Evolutionary conservation across 2,113 vertebrate species (phyloP), one percentile per base, ranked within the genome.

Genomic region (Dascyllus trimaculatus): DNA sequence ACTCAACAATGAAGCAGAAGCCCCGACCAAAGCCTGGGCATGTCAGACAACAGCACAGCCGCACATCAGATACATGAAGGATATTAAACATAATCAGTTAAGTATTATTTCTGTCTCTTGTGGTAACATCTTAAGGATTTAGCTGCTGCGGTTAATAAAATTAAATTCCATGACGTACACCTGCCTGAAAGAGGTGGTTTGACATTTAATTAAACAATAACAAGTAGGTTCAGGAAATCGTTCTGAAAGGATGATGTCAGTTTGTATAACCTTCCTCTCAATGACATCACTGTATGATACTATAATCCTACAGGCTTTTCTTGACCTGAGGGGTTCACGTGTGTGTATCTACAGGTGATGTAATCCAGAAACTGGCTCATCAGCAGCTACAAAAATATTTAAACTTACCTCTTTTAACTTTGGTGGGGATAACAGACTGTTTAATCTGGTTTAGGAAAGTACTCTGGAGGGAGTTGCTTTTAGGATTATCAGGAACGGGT

Each of bases 371-470:
- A 9, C 35, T 24, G 15, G 24, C 17, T 67, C 35, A 72, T 56
- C 60, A 72, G 59, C 56, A 84, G 77, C 51, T 82, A 70, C 11
- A 52, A 65, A 85, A 81, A 80, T 53, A 79, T 69, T 52, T 18
- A n/a, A 48, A 43, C 4, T 8, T 35, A 19, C 49, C 51, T 19
- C 1, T 24, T 54, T 57, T 22, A 67, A 52, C 24, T 4, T 53
- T 40, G 19, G 3, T 19, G 1, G 38, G n/a, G 25, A 78, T 66
- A 1, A 48, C 5, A 18, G 2, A 56, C 13, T 46, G 17, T 65
- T 72, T 75, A 11, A 32, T 38, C 26, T 57, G 54, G 4, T 21
- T 61, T 21, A 49, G 24, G 58, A 22, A 25, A 51, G 26, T 58
- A 32, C 64, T 69, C 58, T 48, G 8, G 18, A 4, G 1, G 6